A percentile compares a stretch with the other conserved stretches of the same genome.
Conservation (phyloP, 2,888 invertebrate genomes). For the Orthosia gracilis region DNA sequence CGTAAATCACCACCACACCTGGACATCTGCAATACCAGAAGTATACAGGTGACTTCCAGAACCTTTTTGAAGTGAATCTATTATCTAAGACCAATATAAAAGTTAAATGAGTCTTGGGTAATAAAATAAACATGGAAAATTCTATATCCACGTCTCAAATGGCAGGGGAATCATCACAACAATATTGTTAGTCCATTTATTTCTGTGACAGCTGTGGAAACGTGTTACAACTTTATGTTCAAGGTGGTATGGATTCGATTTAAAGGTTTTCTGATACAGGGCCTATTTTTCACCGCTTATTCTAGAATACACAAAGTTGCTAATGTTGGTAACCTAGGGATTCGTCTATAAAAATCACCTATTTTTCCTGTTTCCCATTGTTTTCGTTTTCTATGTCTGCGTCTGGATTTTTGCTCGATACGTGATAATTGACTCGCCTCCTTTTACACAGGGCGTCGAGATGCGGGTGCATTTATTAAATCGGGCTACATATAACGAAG, state of each 20-base stretch:
- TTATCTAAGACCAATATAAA: constrained; percentile 24
- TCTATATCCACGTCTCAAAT: constrained; percentile 25
- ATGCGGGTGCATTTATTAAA: too few species aligned
- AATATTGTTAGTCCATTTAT: constrained; percentile 8
- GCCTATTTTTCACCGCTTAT: neutral
- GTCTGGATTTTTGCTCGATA: too few species aligned
- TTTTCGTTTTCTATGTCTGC: neutral
- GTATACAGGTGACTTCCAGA: too few species aligned
- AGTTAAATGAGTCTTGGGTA: constrained; percentile 21
- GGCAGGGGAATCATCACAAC: constrained; percentile 26
- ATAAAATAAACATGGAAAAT: constrained; percentile 46
- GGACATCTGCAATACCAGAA: too few species aligned
- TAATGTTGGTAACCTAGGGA: neutral
- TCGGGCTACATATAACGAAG: too few species aligned
- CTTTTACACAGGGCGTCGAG: too few species aligned
- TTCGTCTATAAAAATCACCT: neutral
- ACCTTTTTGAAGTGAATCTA: neutral
- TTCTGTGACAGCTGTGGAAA: constrained; percentile 10
- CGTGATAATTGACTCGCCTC: too few species aligned
- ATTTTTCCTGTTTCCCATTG: too few species aligned
- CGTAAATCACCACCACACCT: too few species aligned
- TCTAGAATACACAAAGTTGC: neutral
- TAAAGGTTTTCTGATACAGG: constrained; percentile 9
- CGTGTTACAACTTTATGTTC: constrained; percentile 3
- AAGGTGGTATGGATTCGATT: neutral